These are phyloP conservation scores for Trichonephila clavata DNA, from an alignment of 1,140 invertebrate species.

Conservation along the genomic window DNA sequence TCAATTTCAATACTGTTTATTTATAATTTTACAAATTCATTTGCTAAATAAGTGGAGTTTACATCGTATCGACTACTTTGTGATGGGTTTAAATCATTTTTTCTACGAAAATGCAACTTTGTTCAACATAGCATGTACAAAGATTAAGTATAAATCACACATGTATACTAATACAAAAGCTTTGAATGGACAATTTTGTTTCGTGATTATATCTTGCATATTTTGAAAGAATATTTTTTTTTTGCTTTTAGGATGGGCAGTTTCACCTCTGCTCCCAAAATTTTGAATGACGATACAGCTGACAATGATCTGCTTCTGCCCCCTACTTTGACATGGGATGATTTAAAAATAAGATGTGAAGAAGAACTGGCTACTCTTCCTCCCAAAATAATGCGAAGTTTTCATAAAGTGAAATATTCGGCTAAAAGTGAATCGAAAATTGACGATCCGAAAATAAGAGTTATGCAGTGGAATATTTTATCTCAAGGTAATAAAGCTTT, in stretches of 20 bases:
- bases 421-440: conserved; percentile 47
- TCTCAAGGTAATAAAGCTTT: conserved; percentile 85
- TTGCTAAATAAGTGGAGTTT: too few species aligned
- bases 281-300: conserved; percentile 85
- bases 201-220: too few species aligned
- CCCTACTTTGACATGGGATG: conserved; percentile 76
- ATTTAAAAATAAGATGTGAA: conserved; percentile 83
- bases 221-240: not conserved
- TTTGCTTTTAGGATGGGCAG: conserved; percentile 86
- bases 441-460: conserved; percentile 81
- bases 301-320: conserved; percentile 83
- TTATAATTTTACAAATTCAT: too few species aligned
- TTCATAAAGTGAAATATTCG: conserved; percentile 40
- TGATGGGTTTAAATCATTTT: too few species aligned
- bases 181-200: too few species aligned
- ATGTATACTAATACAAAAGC: too few species aligned
- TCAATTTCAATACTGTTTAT: too few species aligned
- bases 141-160: too few species aligned
- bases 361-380: conserved; percentile 81
- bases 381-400: conserved; percentile 81
- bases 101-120: too few species aligned
- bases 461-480: conserved; percentile 89
- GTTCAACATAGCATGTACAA: too few species aligned
- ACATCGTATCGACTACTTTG: too few species aligned
- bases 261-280: conserved; percentile 86